These are phyloP conservation scores for Malurus cyaneus DNA, from an alignment of 2,113 vertebrate species.

Conservation along the genomic window DNA sequence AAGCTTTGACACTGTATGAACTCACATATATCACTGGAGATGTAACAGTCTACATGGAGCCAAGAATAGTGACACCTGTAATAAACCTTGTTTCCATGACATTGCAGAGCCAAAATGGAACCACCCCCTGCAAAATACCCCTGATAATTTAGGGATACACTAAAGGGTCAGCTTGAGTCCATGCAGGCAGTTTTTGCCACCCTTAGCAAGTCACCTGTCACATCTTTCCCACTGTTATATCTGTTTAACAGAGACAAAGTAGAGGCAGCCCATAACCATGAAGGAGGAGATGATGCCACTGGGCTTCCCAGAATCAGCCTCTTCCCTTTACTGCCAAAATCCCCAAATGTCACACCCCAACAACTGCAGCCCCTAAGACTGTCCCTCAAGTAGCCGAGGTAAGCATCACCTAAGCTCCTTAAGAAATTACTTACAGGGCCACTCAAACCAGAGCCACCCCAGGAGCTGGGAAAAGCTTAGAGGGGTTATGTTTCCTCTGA, in stretches of 20 bases:
- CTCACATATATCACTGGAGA: fast-evolving
- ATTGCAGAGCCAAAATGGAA: background rate
- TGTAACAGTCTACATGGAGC: background rate
- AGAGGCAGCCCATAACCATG: fast-evolving
- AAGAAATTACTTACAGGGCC: background rate
- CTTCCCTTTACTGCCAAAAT: fast-evolving
- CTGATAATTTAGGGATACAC: background rate
- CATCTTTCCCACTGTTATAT: background rate
- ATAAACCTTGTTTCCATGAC: background rate
- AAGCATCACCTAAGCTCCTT: conserved; percentile 8
- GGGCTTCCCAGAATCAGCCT: background rate
- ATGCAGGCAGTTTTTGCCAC: background rate
- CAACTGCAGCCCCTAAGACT: background rate
- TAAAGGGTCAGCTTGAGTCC: background rate
- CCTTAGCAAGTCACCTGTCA: background rate
- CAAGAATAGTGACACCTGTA: fast-evolving
- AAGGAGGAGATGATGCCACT: background rate
- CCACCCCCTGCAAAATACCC: background rate
- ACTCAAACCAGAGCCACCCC: background rate
- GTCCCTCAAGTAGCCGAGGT: background rate
- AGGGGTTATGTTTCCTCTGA: background rate
- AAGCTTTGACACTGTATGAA: fast-evolving
- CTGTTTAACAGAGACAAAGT: background rate
- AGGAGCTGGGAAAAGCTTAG: background rate
- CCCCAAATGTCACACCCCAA: background rate